Conservation (phyloP, 2,797 vertebrate genomes). For the Myripristis jacobus region DNA sequence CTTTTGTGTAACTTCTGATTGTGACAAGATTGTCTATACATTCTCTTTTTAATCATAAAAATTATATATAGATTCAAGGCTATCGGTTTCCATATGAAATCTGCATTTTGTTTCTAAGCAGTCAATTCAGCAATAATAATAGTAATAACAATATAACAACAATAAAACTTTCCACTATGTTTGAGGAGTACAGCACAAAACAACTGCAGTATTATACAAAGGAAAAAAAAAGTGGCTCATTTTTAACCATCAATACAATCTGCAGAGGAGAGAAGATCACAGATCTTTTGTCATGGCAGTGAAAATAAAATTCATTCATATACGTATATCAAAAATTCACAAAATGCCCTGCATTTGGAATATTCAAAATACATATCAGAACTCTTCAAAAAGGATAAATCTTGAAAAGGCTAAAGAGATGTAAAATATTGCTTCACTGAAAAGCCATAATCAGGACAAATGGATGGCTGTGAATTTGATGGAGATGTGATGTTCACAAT, state of each 20-base stretch:
- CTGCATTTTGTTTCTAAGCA: constrained; percentile 75
- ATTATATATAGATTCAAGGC: constrained; percentile 79
- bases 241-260: constrained; percentile 74
- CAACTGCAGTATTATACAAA: constrained; percentile 70
- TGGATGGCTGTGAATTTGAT: constrained; percentile 29
- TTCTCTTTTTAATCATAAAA: constrained; percentile 80
- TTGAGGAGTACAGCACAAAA: constrained; percentile 74
- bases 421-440: constrained; percentile 80
- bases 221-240: constrained; percentile 60
- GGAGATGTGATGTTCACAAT: constrained; percentile 33
- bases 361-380: constrained; percentile 83
- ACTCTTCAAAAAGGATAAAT: constrained; percentile 71
- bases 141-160: constrained; percentile 52
- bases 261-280: constrained; percentile 78
- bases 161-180: constrained; percentile 66
- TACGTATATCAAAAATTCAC: constrained; percentile 83
- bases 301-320: constrained; percentile 77
- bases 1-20: constrained; percentile 68
- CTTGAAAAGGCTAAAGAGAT: constrained; percentile 74
- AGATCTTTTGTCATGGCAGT: constrained; percentile 83
- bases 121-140: constrained; percentile 62
- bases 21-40: constrained; percentile 87
- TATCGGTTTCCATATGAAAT: constrained; percentile 80
- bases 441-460: constrained; percentile 55
- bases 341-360: constrained; percentile 85